These are phyloP conservation scores for Drosophila lowei DNA, from an alignment of 1,140 invertebrate genomes.

Conservation along the genomic window DNA sequence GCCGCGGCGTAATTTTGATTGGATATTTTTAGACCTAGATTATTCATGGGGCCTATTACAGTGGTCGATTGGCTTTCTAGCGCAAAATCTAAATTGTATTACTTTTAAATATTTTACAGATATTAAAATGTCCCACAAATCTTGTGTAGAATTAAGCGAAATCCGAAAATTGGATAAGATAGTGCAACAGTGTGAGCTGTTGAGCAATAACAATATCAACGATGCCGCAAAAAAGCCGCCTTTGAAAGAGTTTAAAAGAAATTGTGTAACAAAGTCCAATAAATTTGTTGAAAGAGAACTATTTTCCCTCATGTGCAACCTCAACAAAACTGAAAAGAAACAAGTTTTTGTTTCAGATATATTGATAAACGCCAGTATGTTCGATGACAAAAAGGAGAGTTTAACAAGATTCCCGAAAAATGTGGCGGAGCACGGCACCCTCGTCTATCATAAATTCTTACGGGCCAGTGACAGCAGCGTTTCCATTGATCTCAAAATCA, in stretches of 20 bases:
- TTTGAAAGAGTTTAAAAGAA: slow-evolving; percentile 51
- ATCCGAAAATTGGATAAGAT: slow-evolving; percentile 74
- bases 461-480: slow-evolving; percentile 6
- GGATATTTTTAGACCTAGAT: too few relatives aligned
- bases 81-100: neutral
- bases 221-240: slow-evolving; percentile 39
- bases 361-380: slow-evolving; percentile 61
- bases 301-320: slow-evolving; percentile 66
- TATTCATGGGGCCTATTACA: too few relatives aligned
- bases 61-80: too few relatives aligned
- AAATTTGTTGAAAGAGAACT: slow-evolving; percentile 68
- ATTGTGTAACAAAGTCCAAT: slow-evolving; percentile 48
- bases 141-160: slow-evolving; percentile 70
- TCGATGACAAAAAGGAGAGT: slow-evolving; percentile 53
- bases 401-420: slow-evolving; percentile 36
- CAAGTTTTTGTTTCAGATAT: slow-evolving; percentile 68
- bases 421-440: slow-evolving; percentile 33
- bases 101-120: slow-evolving; percentile 37
- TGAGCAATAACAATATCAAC: slow-evolving; percentile 57
- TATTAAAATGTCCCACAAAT: slow-evolving; percentile 64
- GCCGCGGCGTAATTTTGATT: too few relatives aligned
- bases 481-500: slow-evolving; percentile 21
- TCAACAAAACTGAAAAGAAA: slow-evolving; percentile 64
- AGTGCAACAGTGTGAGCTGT: slow-evolving; percentile 70
- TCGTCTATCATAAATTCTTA: slow-evolving; percentile 51